Evolutionary conservation across 2,797 vertebrate genomes (phyloP).

Genomic region (Hapalemur alaotrensis): DNA sequence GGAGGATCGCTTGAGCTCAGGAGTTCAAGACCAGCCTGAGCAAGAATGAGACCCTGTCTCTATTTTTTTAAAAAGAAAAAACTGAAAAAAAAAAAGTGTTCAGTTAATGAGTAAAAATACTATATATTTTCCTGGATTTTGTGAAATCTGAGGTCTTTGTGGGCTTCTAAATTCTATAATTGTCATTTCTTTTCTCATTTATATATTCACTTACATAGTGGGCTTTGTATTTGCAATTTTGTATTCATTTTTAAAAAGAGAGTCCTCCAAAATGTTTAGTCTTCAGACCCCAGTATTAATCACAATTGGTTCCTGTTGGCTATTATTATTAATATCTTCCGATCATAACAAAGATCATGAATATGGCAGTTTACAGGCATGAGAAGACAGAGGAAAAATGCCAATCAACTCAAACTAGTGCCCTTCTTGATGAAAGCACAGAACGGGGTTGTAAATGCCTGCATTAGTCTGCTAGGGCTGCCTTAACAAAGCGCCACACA

Average conservation of each 20-base stretch:
- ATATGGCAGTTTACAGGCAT: background rate
- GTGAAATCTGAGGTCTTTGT: background rate
- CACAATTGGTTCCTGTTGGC: background rate
- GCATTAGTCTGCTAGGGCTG: background rate
- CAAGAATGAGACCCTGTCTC: too few species aligned
- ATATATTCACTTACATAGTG: background rate
- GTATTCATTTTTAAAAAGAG: background rate
- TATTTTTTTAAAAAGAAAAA: too few species aligned
- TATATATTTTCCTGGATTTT: background rate
- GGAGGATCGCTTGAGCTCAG: too few species aligned
- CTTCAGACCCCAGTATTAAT: background rate
- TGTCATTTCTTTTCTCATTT: constrained; percentile 18
- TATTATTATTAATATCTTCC: background rate
- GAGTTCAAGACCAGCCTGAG: too few species aligned
- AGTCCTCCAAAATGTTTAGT: background rate
- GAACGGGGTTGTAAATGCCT: background rate
- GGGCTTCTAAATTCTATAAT: background rate
- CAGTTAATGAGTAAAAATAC: constrained; percentile 28
- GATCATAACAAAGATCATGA: background rate
- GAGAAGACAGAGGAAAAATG: background rate
- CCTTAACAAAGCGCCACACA: background rate
- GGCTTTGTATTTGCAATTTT: constrained; percentile 19
- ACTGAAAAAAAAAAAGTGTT: background rate
- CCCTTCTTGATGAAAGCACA: background rate
- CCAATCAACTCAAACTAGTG: background rate